phyloP scores from a whole-genome alignment of 2,797 vertebrate genomes.

The Dallia pectoralis region DNA sequence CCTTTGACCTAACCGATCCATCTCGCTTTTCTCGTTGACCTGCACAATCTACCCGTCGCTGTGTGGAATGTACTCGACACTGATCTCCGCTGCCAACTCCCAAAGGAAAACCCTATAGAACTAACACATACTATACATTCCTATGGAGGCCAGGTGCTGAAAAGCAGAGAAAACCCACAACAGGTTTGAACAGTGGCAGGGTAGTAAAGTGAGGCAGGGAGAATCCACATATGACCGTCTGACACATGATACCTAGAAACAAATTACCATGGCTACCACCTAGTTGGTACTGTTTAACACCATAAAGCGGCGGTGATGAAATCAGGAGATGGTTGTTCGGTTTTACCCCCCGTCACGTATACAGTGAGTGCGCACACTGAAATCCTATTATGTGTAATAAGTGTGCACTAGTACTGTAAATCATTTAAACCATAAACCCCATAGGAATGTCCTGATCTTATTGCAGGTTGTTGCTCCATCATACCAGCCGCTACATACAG shows the following conservation, averaged over 20 bases:
- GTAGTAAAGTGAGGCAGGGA: slow-evolving; percentile 45
- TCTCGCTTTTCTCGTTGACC: neutral
- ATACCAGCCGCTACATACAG: neutral
- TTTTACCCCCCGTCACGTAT: slow-evolving; percentile 25
- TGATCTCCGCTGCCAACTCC: slow-evolving; percentile 22
- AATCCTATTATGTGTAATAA: too few relatives aligned
- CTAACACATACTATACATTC: slow-evolving; percentile 53
- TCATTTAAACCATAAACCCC: slow-evolving; percentile 20
- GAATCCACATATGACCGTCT: slow-evolving; percentile 18
- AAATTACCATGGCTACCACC: slow-evolving; percentile 10
- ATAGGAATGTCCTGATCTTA: slow-evolving; percentile 30
- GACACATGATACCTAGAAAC: slow-evolving; percentile 27
- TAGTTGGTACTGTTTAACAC: slow-evolving; percentile 4
- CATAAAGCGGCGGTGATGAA: slow-evolving; percentile 5
- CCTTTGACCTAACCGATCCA: too few relatives aligned
- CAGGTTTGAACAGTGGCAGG: slow-evolving; percentile 61
- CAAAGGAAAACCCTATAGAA: slow-evolving; percentile 26
- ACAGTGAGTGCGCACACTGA: neutral
- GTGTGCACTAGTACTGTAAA: slow-evolving; percentile 14
- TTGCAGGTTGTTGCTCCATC: slow-evolving; percentile 31
- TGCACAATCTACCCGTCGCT: neutral
- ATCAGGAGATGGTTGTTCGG: slow-evolving; percentile 17
- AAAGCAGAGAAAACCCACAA: slow-evolving; percentile 53
- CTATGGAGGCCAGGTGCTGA: slow-evolving; percentile 59
- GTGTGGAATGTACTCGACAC: slow-evolving; percentile 27